phyloP scores from a whole-genome alignment of 1,140 invertebrate species.

The Psilanteris sp. region DNA sequence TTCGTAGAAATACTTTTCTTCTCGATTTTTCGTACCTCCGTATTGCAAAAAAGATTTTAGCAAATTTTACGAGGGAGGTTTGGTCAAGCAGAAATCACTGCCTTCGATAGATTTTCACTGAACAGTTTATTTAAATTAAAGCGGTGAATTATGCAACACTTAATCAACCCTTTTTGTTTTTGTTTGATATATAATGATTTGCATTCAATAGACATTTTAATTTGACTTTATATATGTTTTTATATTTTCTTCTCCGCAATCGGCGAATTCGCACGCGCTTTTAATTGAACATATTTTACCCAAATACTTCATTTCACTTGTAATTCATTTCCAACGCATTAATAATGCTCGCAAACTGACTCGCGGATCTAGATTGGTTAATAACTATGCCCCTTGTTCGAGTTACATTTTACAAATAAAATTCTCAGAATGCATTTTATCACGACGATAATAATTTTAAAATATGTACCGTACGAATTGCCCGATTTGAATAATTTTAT shows the following conservation, averaged over 20 bases:
- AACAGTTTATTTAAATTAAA: conserved; percentile 47
- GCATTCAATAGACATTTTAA: conserved; percentile 2
- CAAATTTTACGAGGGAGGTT: conserved; percentile 51
- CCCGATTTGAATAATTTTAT: conserved; percentile 42
- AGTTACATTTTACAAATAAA: too few relatives aligned
- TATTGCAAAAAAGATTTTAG: conserved; percentile 41
- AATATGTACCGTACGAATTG: conserved; percentile 27
- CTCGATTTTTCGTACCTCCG: conserved; percentile 17
- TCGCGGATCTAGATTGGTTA: too few relatives aligned
- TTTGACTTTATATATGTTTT: not conserved
- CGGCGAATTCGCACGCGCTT: too few relatives aligned
- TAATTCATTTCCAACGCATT: too few relatives aligned
- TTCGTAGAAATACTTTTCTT: too few relatives aligned
- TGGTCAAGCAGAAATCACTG: conserved; percentile 48
- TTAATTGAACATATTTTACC: too few relatives aligned
- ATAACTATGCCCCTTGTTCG: too few relatives aligned
- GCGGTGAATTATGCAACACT: conserved; percentile 36
- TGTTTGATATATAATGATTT: conserved; percentile 45
- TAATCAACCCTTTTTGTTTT: conserved; percentile 38
- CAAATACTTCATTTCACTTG: too few relatives aligned
- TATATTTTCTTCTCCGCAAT: too few relatives aligned
- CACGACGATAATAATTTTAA: conserved; percentile 32
- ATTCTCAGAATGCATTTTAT: too few relatives aligned
- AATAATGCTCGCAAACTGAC: too few relatives aligned
- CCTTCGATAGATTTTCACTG: conserved; percentile 46